Conservation (phyloP, 2,797 vertebrate species). For the Hapalemur alaotrensis region DNA sequence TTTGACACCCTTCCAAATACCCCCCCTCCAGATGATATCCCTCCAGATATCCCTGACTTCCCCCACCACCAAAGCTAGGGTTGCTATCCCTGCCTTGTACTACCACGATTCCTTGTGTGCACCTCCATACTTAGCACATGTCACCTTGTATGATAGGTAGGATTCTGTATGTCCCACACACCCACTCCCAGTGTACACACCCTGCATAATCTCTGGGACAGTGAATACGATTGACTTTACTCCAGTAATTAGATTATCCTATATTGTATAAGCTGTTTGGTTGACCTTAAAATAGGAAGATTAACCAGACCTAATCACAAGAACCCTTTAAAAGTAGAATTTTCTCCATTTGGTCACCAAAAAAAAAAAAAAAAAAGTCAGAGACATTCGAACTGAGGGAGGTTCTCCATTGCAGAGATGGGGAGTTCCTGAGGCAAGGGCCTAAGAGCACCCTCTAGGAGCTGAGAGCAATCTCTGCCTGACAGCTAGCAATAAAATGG, state of each 20-base stretch:
- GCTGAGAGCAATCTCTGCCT: not conserved
- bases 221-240: not conserved
- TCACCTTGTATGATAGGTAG: not conserved
- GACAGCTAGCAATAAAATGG: not conserved
- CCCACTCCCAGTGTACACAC: fast-evolving
- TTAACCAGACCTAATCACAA: conserved; percentile 14
- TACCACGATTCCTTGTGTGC: not conserved
- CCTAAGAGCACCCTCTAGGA: not conserved
- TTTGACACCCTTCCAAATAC: not conserved
- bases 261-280: not conserved
- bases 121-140: not conserved
- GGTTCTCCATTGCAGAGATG: not conserved
- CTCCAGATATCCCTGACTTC: not conserved
- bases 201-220: not conserved
- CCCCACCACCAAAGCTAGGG: not conserved
- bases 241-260: not conserved
- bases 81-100: not conserved
- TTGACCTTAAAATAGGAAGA: not conserved
- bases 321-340: not conserved
- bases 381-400: not conserved
- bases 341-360: not conserved
- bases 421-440: not conserved
- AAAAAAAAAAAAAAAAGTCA: not conserved
- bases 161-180: not conserved
- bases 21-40: not conserved